Conservation (phyloP, 1,140 invertebrate genomes). For the Galleria mellonella region DNA sequence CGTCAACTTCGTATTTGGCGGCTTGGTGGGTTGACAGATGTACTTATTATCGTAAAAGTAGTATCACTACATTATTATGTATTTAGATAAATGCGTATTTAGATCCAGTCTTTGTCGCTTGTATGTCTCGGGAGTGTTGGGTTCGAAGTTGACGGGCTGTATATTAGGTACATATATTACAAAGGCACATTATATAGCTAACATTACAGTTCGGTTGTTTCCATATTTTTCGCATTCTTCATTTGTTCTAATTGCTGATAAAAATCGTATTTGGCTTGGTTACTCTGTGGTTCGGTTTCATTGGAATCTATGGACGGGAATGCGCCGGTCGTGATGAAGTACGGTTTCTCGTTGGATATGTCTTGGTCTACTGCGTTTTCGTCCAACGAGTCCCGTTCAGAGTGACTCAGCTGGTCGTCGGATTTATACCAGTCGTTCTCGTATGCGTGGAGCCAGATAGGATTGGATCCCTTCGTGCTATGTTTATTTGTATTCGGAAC, state of each 20-base stretch:
- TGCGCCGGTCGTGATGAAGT: conserved; percentile 70
- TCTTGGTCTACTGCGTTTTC: conserved; percentile 87
- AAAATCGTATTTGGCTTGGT: conserved; percentile 78
- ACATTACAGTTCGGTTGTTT: conserved; percentile 86
- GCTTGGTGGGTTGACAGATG: no score
- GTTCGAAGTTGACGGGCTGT: no score
- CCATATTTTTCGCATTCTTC: conserved; percentile 84
- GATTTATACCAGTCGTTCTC: conserved; percentile 96
- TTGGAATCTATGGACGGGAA: conserved; percentile 71
- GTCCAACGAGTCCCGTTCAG: conserved; percentile 89
- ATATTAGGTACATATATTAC: conserved; percentile 9
- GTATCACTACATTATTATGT: no score
- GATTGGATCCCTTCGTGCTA: conserved; percentile 94
- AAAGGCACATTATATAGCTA: conserved; percentile 10
- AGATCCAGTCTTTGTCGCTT: no score
- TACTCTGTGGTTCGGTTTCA: conserved; percentile 65
- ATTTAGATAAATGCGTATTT: no score
- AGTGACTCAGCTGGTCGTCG: conserved; percentile 80
- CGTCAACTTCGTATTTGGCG: no score
- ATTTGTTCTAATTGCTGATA: conserved; percentile 78
- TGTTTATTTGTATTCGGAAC: conserved; percentile 97
- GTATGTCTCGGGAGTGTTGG: no score
- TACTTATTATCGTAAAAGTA: no score
- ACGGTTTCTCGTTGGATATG: conserved; percentile 73
- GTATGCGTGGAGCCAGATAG: conserved; percentile 95